Conservation (phyloP, 1,140 invertebrate species). For the Steinernema feltiae region DNA sequence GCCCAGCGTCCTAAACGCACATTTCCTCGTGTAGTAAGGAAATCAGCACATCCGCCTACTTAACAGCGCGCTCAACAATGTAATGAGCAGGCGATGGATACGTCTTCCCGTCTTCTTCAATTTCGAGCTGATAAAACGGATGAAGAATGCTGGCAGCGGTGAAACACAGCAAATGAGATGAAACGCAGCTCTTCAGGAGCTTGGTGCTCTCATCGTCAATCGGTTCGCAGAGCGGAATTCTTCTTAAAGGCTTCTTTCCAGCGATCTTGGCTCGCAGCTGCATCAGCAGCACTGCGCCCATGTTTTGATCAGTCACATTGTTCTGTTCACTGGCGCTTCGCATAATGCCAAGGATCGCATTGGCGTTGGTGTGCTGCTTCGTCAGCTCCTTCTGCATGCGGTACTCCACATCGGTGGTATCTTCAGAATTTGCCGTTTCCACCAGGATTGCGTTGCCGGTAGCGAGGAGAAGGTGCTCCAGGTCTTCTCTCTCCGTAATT, state of each 20-base stretch:
- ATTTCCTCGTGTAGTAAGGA: neutral
- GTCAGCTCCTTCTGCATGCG: no score
- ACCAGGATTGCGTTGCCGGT: no score
- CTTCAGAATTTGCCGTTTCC: no score
- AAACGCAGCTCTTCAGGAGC: constrained; percentile 30
- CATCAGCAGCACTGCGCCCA: constrained; percentile 50
- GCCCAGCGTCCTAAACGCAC: neutral
- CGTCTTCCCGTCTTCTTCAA: no score
- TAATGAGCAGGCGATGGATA: no score
- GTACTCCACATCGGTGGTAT: no score
- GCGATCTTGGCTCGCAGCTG: constrained; percentile 52
- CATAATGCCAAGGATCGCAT: constrained; percentile 46
- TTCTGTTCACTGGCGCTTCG: constrained; percentile 36
- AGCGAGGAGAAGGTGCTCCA: no score
- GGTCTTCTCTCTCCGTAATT: no score
- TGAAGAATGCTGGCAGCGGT: no score
- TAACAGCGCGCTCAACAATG: constrained; percentile 48
- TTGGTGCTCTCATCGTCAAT: constrained; percentile 26
- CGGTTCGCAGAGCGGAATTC: constrained; percentile 18
- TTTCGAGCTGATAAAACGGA: no score
- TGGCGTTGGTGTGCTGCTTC: constrained; percentile 40
- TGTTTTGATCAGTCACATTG: constrained; percentile 48
- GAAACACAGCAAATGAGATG: no score
- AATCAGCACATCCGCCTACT: constrained; percentile 31
- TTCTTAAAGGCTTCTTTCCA: constrained; percentile 32